Conservation (phyloP, 2,888 invertebrate genomes). For the Hermaeophaga mercurialis region DNA sequence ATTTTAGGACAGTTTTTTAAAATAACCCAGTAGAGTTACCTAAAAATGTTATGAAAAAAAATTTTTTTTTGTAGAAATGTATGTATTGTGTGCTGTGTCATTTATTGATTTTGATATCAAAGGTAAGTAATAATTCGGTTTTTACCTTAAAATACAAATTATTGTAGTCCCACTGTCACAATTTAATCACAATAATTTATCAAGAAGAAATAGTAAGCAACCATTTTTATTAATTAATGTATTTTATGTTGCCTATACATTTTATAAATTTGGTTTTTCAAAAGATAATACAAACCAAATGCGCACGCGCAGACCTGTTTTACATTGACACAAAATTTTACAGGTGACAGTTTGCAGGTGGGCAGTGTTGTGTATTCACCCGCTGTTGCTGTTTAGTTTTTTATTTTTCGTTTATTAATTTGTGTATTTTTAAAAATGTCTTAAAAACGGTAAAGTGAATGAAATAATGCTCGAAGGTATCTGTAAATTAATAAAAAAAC, state of each 20-base stretch:
- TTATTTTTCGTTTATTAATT: constrained; percentile 7
- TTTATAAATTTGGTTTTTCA: not conserved
- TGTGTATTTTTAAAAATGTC: constrained; percentile 6
- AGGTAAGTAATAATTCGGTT: too few species aligned
- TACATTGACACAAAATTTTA: not conserved
- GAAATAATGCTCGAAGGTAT: constrained; percentile 8
- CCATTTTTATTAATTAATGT: too few species aligned
- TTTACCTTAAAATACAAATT: too few species aligned
- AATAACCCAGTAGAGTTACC: too few species aligned
- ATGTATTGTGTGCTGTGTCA: too few species aligned
- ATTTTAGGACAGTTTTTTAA: too few species aligned
- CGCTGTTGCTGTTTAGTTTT: constrained; percentile 17
- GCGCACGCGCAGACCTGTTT: not conserved
- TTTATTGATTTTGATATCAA: too few species aligned
- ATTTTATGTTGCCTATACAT: not conserved
- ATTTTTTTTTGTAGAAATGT: too few species aligned
- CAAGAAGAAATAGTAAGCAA: too few species aligned
- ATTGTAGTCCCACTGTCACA: too few species aligned
- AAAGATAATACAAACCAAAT: not conserved
- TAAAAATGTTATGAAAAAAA: too few species aligned
- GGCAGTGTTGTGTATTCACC: constrained; percentile 10
- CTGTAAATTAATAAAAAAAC: not conserved
- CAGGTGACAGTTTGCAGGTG: constrained; percentile 19
- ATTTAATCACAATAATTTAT: too few species aligned
- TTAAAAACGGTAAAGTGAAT: constrained; percentile 1